These are phyloP conservation scores for Caprella mutica DNA, from an alignment of 2,888 invertebrate genomes.

Conservation along the genomic window DNA sequence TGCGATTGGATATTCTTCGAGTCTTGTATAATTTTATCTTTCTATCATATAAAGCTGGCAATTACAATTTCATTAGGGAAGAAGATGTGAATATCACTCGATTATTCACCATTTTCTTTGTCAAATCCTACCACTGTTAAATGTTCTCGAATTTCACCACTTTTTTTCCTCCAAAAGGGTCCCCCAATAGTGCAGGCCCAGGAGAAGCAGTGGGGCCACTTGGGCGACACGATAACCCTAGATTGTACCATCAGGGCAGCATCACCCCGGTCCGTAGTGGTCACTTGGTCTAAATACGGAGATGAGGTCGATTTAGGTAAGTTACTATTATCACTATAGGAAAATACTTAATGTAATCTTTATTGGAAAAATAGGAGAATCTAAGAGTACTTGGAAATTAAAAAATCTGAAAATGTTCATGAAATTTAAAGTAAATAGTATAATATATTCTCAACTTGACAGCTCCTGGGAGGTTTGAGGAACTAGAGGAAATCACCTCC, in stretches of 20 bases:
- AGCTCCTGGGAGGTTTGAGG: slow-evolving; percentile 22
- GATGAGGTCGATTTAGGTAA: slow-evolving; percentile 37
- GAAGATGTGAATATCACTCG: too few relatives aligned
- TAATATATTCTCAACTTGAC: too few relatives aligned
- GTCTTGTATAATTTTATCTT: too few relatives aligned
- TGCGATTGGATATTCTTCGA: too few relatives aligned
- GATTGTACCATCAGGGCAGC: slow-evolving; percentile 74
- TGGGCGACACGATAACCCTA: slow-evolving; percentile 66
- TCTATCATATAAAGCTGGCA: too few relatives aligned
- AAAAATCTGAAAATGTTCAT: too few relatives aligned
- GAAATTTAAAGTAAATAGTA: too few relatives aligned
- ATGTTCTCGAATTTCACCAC: too few relatives aligned
- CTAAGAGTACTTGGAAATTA: too few relatives aligned
- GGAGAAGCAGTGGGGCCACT: slow-evolving; percentile 67
- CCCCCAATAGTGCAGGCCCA: slow-evolving; percentile 71
- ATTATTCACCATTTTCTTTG: too few relatives aligned
- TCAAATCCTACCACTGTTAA: too few relatives aligned
- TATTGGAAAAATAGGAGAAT: neutral
- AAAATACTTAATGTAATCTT: neutral
- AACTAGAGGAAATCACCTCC: slow-evolving; percentile 22
- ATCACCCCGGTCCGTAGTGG: slow-evolving; percentile 74
- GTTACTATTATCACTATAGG: neutral
- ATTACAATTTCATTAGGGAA: too few relatives aligned
- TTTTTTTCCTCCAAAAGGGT: slow-evolving; percentile 34
- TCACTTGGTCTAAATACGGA: slow-evolving; percentile 77